Evolutionary conservation across 2,113 vertebrate genomes (phyloP).

Genomic region (Sylvietta virens): DNA sequence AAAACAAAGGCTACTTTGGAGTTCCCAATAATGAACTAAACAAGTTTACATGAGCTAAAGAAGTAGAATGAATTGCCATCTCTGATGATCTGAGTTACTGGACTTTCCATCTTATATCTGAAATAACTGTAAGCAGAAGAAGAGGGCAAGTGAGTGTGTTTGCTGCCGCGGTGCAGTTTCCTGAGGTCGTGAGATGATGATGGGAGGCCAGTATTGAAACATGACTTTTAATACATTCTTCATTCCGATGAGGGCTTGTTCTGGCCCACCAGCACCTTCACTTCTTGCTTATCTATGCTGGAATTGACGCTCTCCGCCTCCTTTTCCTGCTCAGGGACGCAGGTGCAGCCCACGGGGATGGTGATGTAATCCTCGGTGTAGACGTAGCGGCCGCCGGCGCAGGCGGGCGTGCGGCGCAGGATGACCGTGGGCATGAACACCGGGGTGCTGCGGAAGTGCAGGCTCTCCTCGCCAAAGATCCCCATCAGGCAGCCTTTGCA

Average conservation of each 20-base stretch:
- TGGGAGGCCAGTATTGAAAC: not conserved
- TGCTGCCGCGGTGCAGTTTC: not conserved
- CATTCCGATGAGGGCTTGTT: slow-evolving; percentile 50
- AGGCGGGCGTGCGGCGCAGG: slow-evolving; percentile 79
- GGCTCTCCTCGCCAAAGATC: slow-evolving; percentile 75
- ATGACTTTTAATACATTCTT: not conserved
- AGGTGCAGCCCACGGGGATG: slow-evolving; percentile 91
- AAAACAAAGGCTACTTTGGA: not conserved
- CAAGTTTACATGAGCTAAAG: not conserved
- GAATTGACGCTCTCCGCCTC: slow-evolving; percentile 62
- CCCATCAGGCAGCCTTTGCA: slow-evolving; percentile 89
- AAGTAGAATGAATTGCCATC: not conserved
- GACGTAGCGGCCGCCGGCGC: slow-evolving; percentile 80
- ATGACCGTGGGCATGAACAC: slow-evolving; percentile 87
- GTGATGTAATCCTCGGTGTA: slow-evolving; percentile 88
- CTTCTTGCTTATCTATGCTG: slow-evolving; percentile 69
- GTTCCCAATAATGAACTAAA: not conserved
- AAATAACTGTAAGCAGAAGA: not conserved
- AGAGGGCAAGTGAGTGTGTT: not conserved
- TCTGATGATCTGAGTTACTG: not conserved
- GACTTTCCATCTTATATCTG: not conserved
- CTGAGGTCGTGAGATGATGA: not conserved
- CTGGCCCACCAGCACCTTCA: slow-evolving; percentile 62
- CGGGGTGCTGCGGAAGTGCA: slow-evolving; percentile 80
- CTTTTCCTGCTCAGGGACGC: slow-evolving; percentile 73